These are phyloP conservation scores for Martes flavigula DNA, from an alignment of 2,797 vertebrate species.

Conservation along the genomic window DNA sequence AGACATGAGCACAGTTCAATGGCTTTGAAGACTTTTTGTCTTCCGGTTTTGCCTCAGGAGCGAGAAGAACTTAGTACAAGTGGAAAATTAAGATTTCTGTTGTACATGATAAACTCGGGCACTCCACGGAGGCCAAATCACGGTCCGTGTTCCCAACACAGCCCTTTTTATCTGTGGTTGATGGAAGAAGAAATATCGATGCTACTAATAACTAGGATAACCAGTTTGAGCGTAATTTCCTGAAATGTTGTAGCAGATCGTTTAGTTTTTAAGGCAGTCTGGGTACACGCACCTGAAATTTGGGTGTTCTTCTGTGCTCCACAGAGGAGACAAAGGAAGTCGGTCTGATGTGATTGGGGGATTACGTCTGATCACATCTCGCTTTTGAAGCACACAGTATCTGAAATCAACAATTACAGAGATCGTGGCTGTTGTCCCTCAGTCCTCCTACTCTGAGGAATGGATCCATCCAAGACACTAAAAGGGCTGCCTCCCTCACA, in stretches of 20 bases:
- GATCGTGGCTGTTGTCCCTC: not conserved
- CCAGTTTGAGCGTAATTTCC: conserved; percentile 9
- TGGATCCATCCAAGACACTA: not conserved
- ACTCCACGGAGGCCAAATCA: conserved; percentile 3
- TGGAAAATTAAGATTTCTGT: conserved; percentile 73
- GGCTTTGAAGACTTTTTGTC: conserved; percentile 55
- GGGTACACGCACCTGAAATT: conserved; percentile 2
- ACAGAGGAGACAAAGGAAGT: not conserved
- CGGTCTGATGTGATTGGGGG: not conserved
- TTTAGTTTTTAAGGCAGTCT: conserved; percentile 26
- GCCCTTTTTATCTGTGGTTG: not conserved
- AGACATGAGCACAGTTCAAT: not conserved
- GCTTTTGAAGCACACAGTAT: not conserved
- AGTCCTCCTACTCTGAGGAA: not conserved
- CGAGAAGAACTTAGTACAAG: conserved; percentile 35
- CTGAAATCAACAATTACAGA: not conserved
- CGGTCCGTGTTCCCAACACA: not conserved
- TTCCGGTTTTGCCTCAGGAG: conserved; percentile 57
- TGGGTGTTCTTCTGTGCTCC: not conserved
- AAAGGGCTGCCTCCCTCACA: not conserved
- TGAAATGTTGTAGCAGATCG: not conserved
- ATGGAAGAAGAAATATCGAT: conserved; percentile 11
- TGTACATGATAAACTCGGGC: not conserved
- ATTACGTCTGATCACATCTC: not conserved
- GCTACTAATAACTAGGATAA: conserved; percentile 44